Conservation (phyloP, 2,888 invertebrate genomes). For the Scaptomyza parva region DNA sequence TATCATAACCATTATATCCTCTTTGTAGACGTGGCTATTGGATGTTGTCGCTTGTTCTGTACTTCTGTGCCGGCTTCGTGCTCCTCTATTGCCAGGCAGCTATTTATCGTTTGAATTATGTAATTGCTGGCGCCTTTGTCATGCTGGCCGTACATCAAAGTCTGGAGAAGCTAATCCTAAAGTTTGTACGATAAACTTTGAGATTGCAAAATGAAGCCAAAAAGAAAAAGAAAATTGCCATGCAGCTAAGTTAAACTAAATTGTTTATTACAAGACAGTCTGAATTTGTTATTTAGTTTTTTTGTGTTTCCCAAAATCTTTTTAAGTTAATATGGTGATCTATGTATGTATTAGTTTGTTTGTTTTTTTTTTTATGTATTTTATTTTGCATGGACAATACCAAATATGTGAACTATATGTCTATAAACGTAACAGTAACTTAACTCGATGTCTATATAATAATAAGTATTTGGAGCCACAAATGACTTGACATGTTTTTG, state of each 20-base stretch:
- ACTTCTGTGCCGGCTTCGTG: slow-evolving; percentile 86
- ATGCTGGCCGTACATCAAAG: slow-evolving; percentile 59
- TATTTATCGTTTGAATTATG: slow-evolving; percentile 87
- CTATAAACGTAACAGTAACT: slow-evolving; percentile 9
- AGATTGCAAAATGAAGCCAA: too few species aligned
- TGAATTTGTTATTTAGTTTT: slow-evolving; percentile 3
- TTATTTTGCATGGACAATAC: slow-evolving; percentile 15
- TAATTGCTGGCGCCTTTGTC: slow-evolving; percentile 84
- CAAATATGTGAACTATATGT: slow-evolving; percentile 31
- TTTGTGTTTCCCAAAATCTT: neutral
- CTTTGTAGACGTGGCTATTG: slow-evolving; percentile 61
- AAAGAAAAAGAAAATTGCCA: neutral
- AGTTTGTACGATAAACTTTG: neutral
- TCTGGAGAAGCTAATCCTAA: slow-evolving; percentile 29
- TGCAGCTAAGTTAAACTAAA: neutral
- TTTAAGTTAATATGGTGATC: neutral
- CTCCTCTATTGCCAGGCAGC: slow-evolving; percentile 88
- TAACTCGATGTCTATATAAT: slow-evolving; percentile 27
- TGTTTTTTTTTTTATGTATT: slow-evolving; percentile 5
- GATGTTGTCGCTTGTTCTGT: slow-evolving; percentile 83
- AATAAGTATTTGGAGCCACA: slow-evolving; percentile 30
- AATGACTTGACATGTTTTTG: slow-evolving; percentile 43
- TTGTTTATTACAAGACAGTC: neutral
- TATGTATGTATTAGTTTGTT: slow-evolving; percentile 4
- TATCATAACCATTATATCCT: neutral